Percentiles rank a stretch among this genome's conserved stretches.
Conservation (phyloP, 2,797 vertebrate genomes). For the Octomys mimax region DNA sequence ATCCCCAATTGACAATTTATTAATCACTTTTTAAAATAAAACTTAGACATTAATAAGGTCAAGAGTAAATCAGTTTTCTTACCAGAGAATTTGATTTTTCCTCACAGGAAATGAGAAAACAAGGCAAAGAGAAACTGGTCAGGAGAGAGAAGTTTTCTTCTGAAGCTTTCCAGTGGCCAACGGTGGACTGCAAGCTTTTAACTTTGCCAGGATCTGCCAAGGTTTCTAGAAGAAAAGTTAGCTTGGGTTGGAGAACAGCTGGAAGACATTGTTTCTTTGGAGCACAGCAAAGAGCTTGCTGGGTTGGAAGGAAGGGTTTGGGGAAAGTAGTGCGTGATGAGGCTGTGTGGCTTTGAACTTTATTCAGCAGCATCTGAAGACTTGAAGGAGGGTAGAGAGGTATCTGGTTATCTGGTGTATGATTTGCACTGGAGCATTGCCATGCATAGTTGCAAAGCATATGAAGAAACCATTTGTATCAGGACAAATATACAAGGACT, state of each 20-base stretch:
- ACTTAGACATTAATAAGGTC: not conserved
- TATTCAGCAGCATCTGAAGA: not conserved
- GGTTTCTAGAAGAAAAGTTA: slow-evolving; percentile 1
- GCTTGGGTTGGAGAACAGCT: slow-evolving; percentile 3
- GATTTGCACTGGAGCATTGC: not conserved
- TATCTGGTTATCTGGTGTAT: not conserved
- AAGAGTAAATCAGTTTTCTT: slow-evolving; percentile 32
- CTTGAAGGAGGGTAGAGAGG: not conserved
- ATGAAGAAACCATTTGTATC: not conserved
- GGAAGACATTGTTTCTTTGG: not conserved
- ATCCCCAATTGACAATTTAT: slow-evolving; percentile 5
- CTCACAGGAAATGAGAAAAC: not conserved
- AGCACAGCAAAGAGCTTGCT: not conserved
- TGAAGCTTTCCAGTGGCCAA: slow-evolving; percentile 8
- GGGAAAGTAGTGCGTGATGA: not conserved
- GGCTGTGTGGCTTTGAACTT: not conserved
- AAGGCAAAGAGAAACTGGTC: not conserved
- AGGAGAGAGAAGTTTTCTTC: slow-evolving; percentile 22
- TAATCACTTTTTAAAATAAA: slow-evolving; percentile 21
- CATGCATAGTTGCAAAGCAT: not conserved
- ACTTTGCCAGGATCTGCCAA: not conserved
- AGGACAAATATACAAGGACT: not conserved
- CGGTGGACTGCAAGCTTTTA: not conserved
- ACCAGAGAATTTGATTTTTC: slow-evolving; percentile 9
- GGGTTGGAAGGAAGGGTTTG: not conserved